Evolutionary conservation across 92 coral and sea anemone genomes (phyloP).

Genomic region (Scolanthus callimorphus): DNA sequence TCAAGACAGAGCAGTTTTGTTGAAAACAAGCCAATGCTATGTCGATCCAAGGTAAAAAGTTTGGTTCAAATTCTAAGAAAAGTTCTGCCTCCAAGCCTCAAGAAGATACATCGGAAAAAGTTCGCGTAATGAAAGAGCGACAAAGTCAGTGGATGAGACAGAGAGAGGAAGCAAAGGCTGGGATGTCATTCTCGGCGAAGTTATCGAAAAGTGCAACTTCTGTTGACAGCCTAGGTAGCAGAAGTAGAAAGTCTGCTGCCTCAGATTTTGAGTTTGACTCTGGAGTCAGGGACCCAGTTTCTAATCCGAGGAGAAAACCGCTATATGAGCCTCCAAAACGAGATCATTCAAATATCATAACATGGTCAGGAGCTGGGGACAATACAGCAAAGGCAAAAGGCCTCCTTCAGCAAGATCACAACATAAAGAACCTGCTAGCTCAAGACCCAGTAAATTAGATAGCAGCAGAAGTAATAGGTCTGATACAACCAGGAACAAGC

Average conservation of each 20-base stretch:
- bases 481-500: slow-evolving; percentile 19
- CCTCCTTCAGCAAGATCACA: slow-evolving; percentile 51
- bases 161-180: slow-evolving; percentile 68
- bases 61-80: slow-evolving; percentile 36
- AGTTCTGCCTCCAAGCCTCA: slow-evolving; percentile 7
- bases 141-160: slow-evolving; percentile 94
- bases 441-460: not conserved
- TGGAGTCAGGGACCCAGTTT: slow-evolving; percentile 23
- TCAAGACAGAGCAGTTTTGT: too few species aligned
- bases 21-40: too few species aligned
- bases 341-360: slow-evolving; percentile 65
- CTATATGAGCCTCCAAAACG: slow-evolving; percentile 62
- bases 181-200: slow-evolving; percentile 1
- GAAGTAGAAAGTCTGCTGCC: slow-evolving; percentile 13
- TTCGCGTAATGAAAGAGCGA: slow-evolving; percentile 74
- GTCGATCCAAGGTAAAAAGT: slow-evolving; percentile 70
- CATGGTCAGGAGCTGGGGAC: slow-evolving; percentile 82
- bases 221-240: slow-evolving; percentile 28
- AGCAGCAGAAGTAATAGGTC: slow-evolving; percentile 9
- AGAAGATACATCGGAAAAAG: slow-evolving; percentile 78
- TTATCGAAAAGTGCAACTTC: slow-evolving; percentile 23
- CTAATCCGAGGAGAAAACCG: slow-evolving; percentile 80
- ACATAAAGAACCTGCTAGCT: slow-evolving; percentile 1
- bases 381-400: slow-evolving; percentile 40
- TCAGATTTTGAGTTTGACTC: slow-evolving; percentile 17